phyloP scores from a whole-genome alignment of 2,888 invertebrate genomes.

The Epistrophella euchroma region DNA sequence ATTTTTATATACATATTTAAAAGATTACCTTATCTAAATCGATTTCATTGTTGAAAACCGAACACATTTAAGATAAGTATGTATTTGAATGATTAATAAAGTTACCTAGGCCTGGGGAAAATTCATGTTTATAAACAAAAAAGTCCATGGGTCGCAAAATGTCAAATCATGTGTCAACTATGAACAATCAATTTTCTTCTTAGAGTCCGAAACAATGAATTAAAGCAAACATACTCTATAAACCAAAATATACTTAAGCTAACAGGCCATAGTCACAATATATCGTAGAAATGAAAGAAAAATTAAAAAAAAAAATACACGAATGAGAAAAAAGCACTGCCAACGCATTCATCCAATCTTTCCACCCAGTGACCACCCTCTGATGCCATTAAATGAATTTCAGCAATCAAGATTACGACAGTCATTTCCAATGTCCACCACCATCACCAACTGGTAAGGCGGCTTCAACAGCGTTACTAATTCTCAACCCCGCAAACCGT shows the following conservation, averaged over 20 bases:
- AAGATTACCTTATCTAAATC: too few relatives aligned
- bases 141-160: neutral
- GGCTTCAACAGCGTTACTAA: constrained; percentile 56
- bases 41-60: too few relatives aligned
- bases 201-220: neutral
- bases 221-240: neutral
- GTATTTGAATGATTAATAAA: too few relatives aligned
- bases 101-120: too few relatives aligned
- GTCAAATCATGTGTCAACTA: neutral
- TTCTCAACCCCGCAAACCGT: constrained; percentile 9
- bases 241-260: constrained; percentile 14
- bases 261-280: constrained; percentile 8
- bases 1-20: too few relatives aligned
- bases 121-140: neutral
- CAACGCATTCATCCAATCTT: constrained; percentile 68
- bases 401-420: constrained; percentile 75
- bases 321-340: constrained; percentile 36
- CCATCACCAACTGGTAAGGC: constrained; percentile 8
- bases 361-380: constrained; percentile 48
- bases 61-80: too few relatives aligned
- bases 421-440: constrained; percentile 55
- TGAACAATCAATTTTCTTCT: neutral
- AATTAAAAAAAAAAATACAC: constrained; percentile 5
- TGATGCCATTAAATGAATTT: constrained; percentile 70
- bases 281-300: constrained; percentile 7